A percentile compares a stretch with the other conserved stretches of the same genome.
These are phyloP conservation scores for Brachionus sp. DNA, from an alignment of 1,140 invertebrate genomes.

Conservation along the genomic window DNA sequence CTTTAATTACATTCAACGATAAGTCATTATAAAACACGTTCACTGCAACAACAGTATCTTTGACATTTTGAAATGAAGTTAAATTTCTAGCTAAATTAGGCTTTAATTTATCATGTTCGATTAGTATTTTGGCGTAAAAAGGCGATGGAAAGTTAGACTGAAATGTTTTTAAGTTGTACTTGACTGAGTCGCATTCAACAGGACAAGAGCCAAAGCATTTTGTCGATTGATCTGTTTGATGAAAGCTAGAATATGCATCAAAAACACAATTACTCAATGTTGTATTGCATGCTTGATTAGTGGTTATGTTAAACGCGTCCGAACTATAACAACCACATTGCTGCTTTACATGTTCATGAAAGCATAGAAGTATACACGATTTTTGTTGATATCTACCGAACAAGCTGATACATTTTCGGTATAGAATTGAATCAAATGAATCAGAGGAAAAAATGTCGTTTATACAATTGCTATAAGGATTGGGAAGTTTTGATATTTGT, in stretches of 20 bases:
- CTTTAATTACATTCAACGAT: neutral
- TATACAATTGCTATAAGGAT: neutral
- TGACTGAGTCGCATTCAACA: neutral
- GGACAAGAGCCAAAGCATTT: neutral
- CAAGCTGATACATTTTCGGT: neutral
- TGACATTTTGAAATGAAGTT: neutral
- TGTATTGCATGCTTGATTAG: neutral
- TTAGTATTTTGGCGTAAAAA: neutral
- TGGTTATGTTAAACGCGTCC: neutral
- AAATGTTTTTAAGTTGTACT: neutral
- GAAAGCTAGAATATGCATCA: neutral
- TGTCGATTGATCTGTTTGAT: neutral
- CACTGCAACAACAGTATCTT: neutral
- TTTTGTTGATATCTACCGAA: neutral
- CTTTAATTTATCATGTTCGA: neutral
- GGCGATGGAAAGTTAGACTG: neutral
- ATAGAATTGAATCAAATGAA: neutral
- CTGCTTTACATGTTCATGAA: neutral
- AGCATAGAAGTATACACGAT: neutral
- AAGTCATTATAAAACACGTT: conserved; percentile 14
- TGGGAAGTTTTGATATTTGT: neutral
- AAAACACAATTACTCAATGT: no score
- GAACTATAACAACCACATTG: neutral
- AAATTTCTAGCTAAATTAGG: neutral
- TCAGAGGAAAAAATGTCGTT: neutral